phyloP scores from a whole-genome alignment of 2,113 vertebrate genomes.

The Dolichotis patagonum region DNA sequence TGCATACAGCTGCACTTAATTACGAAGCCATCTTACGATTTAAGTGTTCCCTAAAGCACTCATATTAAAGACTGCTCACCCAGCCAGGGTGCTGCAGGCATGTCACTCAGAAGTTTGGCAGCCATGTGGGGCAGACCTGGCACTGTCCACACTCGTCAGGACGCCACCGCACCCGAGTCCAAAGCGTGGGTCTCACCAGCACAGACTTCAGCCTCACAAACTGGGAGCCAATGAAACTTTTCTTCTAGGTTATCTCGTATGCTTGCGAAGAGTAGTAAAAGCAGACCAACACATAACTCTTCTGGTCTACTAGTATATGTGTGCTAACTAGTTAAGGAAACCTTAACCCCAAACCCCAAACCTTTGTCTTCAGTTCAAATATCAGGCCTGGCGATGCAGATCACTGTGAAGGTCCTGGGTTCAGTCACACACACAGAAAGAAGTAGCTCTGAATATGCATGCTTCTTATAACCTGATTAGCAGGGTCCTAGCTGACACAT shows the following conservation, averaged over 20 bases:
- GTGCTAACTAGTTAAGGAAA: neutral
- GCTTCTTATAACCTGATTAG: neutral
- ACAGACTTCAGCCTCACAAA: neutral
- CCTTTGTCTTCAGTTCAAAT: neutral
- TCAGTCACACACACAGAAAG: neutral
- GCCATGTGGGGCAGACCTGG: neutral
- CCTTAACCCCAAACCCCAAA: conserved; percentile 12
- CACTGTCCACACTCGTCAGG: neutral
- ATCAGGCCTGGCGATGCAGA: neutral
- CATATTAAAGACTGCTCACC: neutral
- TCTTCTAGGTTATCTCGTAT: neutral
- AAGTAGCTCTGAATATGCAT: neutral
- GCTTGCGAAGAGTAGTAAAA: neutral
- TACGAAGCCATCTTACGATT: neutral
- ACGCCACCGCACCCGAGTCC: neutral
- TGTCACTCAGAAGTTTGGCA: neutral
- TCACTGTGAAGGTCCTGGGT: neutral
- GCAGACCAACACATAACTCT: neutral
- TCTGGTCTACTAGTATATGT: neutral
- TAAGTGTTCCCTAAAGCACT: neutral
- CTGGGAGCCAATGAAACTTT: neutral
- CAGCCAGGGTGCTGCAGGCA: neutral
- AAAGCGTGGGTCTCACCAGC: neutral
- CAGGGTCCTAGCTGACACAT: neutral
- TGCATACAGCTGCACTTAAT: neutral